Conservation (phyloP, 2,797 vertebrate genomes). For the Enteromius radiatus region DNA sequence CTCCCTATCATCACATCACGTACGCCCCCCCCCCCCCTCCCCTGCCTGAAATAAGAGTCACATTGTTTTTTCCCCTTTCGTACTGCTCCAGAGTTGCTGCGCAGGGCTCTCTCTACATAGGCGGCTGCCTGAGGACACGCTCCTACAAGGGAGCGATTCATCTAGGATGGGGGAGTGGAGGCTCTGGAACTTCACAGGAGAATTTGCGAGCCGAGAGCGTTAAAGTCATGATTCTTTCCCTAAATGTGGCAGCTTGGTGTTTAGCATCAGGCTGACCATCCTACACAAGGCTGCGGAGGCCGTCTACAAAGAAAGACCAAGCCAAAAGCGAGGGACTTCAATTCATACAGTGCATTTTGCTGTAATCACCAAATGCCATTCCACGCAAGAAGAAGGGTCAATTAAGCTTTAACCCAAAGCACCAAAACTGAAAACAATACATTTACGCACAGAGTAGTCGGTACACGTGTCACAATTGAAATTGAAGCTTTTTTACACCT, state of each 20-base stretch:
- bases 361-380: neutral
- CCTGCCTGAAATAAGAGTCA: slow-evolving; percentile 63
- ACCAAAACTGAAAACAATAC: neutral
- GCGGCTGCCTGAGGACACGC: slow-evolving; percentile 63
- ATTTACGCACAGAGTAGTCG: neutral
- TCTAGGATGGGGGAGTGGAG: slow-evolving; percentile 58
- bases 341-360: neutral
- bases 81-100: slow-evolving; percentile 49
- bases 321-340: neutral
- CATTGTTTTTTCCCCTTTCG: slow-evolving; percentile 61
- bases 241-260: slow-evolving; percentile 6
- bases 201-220: slow-evolving; percentile 41
- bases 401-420: neutral
- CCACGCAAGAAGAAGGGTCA: neutral
- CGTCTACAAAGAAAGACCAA: neutral
- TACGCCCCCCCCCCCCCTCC: slow-evolving; percentile 35
- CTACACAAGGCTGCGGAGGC: neutral
- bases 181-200: slow-evolving; percentile 56
- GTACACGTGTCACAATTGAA: neutral
- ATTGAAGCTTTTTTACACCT: neutral
- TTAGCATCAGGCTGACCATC: slow-evolving; percentile 45
- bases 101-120: slow-evolving; percentile 56
- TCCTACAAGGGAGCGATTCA: slow-evolving; percentile 68
- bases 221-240: slow-evolving; percentile 49
- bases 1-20: slow-evolving; percentile 60